These are phyloP conservation scores for Belonocnema kinseyi DNA, from an alignment of 1,140 invertebrate genomes.

Conservation along the genomic window DNA sequence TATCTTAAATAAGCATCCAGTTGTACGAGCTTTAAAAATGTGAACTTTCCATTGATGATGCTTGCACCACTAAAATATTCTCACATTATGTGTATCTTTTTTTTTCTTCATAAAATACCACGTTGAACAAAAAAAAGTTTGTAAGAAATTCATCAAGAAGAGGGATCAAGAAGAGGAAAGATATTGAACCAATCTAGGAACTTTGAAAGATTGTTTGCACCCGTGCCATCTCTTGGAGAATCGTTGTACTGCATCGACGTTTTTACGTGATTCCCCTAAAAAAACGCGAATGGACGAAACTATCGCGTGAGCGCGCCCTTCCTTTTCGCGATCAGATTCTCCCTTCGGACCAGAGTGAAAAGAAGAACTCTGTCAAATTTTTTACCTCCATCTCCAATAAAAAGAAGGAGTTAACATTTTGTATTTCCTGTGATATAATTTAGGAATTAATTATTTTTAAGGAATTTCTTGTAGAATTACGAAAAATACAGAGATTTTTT, in stretches of 20 bases:
- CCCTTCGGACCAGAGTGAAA: slow-evolving; percentile 11
- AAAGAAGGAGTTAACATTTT: neutral
- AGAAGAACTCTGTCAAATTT: slow-evolving; percentile 9
- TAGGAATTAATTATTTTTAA: no score
- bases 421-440: no score
- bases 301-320: slow-evolving; percentile 32
- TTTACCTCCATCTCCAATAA: neutral
- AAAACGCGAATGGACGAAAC: slow-evolving; percentile 61
- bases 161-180: neutral
- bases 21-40: neutral
- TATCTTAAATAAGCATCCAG: neutral
- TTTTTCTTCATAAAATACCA: neutral
- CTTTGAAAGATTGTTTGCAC: slow-evolving; percentile 52
- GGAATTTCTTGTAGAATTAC: no score
- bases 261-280: slow-evolving; percentile 65
- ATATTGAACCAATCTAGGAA: slow-evolving; percentile 35
- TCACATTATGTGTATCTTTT: no score
- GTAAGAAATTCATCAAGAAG: slow-evolving; percentile 2
- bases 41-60: neutral
- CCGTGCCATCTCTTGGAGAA: slow-evolving; percentile 70
- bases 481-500: no score
- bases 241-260: slow-evolving; percentile 60
- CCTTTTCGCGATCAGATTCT: slow-evolving; percentile 22
- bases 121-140: neutral
- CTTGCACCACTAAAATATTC: no score